Evolutionary conservation across 2,113 vertebrate genomes (phyloP).

Genomic region (Cathartes aura): DNA sequence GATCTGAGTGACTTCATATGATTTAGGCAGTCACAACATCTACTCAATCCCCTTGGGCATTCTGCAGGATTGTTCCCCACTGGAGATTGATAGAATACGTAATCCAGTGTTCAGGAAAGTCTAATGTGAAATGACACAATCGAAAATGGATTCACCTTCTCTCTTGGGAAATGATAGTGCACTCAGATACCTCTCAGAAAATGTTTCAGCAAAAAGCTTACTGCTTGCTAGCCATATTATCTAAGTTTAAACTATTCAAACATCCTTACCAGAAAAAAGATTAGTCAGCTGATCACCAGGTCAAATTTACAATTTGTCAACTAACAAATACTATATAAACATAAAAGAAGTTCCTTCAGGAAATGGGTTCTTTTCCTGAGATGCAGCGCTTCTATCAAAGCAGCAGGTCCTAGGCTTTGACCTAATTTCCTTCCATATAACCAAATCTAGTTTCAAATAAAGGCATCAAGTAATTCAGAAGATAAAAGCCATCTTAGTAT

Average conservation of each 20-base stretch:
- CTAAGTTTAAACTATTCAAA: background rate
- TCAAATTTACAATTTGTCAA: background rate
- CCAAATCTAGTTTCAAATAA: background rate
- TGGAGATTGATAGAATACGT: background rate
- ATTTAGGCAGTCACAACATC: background rate
- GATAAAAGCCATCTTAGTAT: background rate
- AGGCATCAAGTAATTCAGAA: background rate
- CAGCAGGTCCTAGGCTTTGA: background rate
- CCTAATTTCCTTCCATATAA: background rate
- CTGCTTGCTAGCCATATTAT: fast-evolving
- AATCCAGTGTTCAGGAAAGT: background rate
- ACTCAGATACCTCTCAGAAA: background rate
- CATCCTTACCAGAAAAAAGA: background rate
- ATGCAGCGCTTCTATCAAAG: background rate
- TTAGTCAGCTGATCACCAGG: background rate
- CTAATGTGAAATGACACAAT: background rate
- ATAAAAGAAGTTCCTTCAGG: background rate
- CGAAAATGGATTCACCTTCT: background rate
- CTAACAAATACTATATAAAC: background rate
- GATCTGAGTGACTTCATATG: fast-evolving
- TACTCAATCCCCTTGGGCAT: background rate
- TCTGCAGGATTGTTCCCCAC: background rate
- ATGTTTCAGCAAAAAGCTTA: fast-evolving
- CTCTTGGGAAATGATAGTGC: fast-evolving
- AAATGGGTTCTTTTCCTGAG: background rate